Evolutionary conservation across 2,797 vertebrate species (phyloP).

Genomic region (Thalassophryne amazonica): DNA sequence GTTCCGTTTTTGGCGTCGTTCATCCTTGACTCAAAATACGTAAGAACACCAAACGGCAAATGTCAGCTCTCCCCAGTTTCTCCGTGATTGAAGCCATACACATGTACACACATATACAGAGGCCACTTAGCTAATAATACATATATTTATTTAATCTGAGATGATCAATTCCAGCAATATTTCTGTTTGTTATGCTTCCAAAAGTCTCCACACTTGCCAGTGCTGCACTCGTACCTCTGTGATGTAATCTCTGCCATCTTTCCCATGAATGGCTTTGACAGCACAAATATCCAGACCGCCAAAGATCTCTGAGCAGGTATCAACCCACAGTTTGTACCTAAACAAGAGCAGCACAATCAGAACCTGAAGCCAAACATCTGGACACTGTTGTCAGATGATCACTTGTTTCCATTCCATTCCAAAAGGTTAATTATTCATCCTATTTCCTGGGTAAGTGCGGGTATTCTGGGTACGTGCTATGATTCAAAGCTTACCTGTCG

Average conservation of each 20-base stretch:
- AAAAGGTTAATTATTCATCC: no score
- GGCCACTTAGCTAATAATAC: no score
- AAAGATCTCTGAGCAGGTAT: conserved; percentile 93
- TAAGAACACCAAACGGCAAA: no score
- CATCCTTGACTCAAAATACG: no score
- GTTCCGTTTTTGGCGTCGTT: no score
- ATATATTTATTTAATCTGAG: no score
- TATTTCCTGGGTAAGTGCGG: no score
- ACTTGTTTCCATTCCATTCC: not conserved
- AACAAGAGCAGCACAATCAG: not conserved
- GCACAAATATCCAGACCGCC: conserved; percentile 95
- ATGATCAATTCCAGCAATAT: not conserved
- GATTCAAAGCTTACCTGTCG: conserved; percentile 81
- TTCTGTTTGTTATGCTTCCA: not conserved
- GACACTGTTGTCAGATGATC: not conserved
- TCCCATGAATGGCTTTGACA: conserved; percentile 96
- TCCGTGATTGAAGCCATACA: no score
- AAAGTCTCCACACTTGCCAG: not conserved
- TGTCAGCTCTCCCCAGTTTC: no score
- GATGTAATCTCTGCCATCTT: conserved; percentile 96
- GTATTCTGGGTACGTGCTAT: no score
- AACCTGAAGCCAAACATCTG: not conserved
- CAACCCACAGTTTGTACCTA: conserved; percentile 97
- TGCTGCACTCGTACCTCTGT: conserved; percentile 85
- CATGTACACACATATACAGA: no score